Conservation (phyloP, 2,113 vertebrate genomes). For the Gopherus flavomarginatus region DNA sequence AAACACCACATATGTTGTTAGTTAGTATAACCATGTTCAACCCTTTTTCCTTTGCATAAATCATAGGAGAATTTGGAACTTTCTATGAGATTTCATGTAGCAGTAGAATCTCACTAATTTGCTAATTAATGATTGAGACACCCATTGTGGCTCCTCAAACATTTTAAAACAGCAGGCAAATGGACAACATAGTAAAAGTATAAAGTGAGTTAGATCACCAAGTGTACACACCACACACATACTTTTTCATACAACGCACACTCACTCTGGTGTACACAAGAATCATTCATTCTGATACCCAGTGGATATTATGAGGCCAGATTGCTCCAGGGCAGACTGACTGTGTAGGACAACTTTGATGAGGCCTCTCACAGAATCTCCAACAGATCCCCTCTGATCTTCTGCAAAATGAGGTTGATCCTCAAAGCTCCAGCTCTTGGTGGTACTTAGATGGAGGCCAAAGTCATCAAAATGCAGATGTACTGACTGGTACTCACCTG, state of each 20-base stretch:
- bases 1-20: slow-evolving; percentile 58
- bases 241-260: background rate
- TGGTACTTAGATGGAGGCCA: background rate
- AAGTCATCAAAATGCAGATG: background rate
- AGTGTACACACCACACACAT: background rate
- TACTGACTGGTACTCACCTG: background rate
- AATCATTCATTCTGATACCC: background rate
- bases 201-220: background rate
- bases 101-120: background rate
- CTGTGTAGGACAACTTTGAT: background rate
- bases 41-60: slow-evolving; percentile 19
- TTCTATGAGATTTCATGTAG: slow-evolving; percentile 29
- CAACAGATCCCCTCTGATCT: background rate
- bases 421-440: background rate
- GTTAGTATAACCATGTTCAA: slow-evolving; percentile 37
- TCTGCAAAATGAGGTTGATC: background rate
- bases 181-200: background rate
- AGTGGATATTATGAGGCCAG: background rate
- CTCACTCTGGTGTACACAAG: background rate
- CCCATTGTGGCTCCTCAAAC: background rate
- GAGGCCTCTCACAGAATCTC: background rate
- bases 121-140: background rate
- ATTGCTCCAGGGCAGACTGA: background rate
- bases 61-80: slow-evolving; percentile 15
- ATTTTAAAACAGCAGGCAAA: background rate